A percentile compares a stretch with the other conserved stretches of the same genome.
phyloP scores from a whole-genome alignment of 2,797 vertebrate genomes.

The Vireo griseus region DNA sequence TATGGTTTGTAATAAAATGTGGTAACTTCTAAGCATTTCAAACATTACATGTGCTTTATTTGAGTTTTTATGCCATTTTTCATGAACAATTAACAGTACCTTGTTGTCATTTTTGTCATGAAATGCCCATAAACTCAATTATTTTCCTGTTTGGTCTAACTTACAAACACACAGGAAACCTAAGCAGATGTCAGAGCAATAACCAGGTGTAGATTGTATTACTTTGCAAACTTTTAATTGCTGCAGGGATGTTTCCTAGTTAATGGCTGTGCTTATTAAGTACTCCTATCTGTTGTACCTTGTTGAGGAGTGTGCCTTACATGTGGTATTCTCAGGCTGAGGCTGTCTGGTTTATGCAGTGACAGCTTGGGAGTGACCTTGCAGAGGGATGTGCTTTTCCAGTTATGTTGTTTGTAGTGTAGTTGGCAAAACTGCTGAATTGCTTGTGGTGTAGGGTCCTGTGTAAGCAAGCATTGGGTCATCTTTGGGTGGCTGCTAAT shows the following conservation, averaged over 20 bases:
- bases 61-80: constrained; percentile 24
- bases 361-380: not conserved
- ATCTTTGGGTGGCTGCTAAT: not conserved
- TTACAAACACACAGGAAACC: not conserved
- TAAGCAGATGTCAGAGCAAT: constrained; percentile 59
- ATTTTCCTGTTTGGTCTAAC: constrained; percentile 36
- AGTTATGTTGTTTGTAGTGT: rapidly evolving
- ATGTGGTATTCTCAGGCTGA: not conserved
- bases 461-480: not conserved
- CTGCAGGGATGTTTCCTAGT: not conserved
- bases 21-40: not conserved
- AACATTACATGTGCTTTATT: not conserved
- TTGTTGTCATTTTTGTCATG: constrained; percentile 47
- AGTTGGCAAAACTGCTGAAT: not conserved
- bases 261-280: constrained; percentile 23
- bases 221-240: constrained; percentile 36
- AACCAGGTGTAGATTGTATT: constrained; percentile 11
- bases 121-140: constrained; percentile 29
- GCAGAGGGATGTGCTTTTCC: not conserved
- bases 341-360: not conserved
- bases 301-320: not conserved
- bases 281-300: not conserved
- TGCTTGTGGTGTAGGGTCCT: not conserved
- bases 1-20: constrained; percentile 29
- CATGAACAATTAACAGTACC: not conserved